Evolutionary conservation across 1,140 invertebrate genomes (phyloP).

Genomic region (Grapholita molesta): DNA sequence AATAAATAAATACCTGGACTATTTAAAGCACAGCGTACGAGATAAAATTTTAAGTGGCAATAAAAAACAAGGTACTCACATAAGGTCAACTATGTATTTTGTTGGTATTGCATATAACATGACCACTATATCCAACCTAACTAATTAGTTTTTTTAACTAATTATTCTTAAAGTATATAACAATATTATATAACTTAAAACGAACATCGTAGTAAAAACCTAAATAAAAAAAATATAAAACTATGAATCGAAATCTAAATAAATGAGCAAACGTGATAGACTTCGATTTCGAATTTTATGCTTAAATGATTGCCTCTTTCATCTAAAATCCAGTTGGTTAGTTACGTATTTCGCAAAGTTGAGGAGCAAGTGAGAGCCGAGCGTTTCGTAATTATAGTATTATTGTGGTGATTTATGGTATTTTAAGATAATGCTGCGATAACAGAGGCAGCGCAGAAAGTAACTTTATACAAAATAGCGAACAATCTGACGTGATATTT

Average conservation of each 20-base stretch:
- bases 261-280: background rate
- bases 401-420: slow-evolving; percentile 66
- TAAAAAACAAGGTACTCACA: no score
- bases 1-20: no score
- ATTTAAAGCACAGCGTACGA: no score
- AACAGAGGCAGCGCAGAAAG: slow-evolving; percentile 52
- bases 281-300: background rate
- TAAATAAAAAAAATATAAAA: no score
- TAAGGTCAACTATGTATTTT: no score
- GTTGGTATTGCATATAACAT: no score
- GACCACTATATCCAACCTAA: no score
- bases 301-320: background rate
- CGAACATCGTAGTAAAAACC: no score
- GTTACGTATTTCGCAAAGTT: slow-evolving; percentile 44
- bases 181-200: no score
- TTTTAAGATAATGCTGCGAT: slow-evolving; percentile 61
- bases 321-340: slow-evolving; percentile 11
- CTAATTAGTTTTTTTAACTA: no score
- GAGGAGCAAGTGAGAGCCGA: slow-evolving; percentile 54
- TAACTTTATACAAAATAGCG: slow-evolving; percentile 70
- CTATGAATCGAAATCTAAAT: background rate
- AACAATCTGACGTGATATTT: slow-evolving; percentile 76
- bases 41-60: no score
- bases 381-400: slow-evolving; percentile 51
- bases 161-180: no score